phyloP scores from a whole-genome alignment of 2,113 vertebrate genomes.

The Gila orcuttii region DNA sequence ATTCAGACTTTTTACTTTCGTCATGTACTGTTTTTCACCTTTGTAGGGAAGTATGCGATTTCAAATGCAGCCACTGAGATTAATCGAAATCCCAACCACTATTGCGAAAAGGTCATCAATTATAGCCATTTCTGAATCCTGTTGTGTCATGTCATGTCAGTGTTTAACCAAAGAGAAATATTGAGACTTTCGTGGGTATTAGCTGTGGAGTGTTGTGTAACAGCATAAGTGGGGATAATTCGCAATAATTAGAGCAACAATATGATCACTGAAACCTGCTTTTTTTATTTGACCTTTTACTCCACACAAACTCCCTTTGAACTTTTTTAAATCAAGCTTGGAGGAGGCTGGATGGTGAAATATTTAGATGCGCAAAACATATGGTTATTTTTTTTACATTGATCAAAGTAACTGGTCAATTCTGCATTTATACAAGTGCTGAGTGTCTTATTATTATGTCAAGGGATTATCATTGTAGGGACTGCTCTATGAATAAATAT shows the following conservation, averaged over 20 bases:
- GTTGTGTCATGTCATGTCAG: slow-evolving; percentile 14
- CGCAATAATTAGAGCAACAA: background rate
- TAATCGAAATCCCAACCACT: background rate
- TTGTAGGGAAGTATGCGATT: no score
- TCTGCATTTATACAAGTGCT: background rate
- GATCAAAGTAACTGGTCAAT: background rate
- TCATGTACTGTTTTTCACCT: no score
- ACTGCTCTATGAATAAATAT: background rate
- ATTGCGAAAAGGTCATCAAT: background rate
- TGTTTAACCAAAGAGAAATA: slow-evolving; percentile 47
- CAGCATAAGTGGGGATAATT: background rate
- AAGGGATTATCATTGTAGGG: background rate
- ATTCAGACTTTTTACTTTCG: no score
- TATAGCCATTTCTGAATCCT: background rate
- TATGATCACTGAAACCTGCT: background rate
- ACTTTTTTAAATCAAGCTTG: background rate
- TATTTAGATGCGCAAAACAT: slow-evolving; percentile 1
- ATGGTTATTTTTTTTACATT: slow-evolving; percentile 21
- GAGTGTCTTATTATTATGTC: background rate
- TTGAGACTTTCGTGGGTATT: slow-evolving; percentile 35
- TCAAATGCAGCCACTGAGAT: background rate
- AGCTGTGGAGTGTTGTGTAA: slow-evolving; percentile 27
- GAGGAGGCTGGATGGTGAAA: background rate
- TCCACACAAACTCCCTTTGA: background rate
- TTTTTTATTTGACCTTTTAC: slow-evolving; percentile 42